Conservation (phyloP, 2,797 vertebrate genomes). For the Heliangelus exortis region DNA sequence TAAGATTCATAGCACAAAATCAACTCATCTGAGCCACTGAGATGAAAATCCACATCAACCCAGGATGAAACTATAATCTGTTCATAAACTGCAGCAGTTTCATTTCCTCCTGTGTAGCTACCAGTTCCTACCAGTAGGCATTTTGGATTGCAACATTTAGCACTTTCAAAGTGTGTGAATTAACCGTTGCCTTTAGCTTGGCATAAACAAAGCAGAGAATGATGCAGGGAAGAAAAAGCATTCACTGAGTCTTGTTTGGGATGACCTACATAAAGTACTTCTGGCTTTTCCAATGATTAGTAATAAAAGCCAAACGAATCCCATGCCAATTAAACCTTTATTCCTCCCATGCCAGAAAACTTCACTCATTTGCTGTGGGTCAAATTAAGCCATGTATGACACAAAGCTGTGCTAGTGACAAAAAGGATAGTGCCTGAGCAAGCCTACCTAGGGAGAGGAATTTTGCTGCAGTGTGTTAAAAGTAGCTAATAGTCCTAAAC, state of each 20-base stretch:
- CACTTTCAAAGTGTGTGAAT: background rate
- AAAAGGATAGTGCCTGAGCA: background rate
- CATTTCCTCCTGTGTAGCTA: background rate
- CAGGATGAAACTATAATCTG: background rate
- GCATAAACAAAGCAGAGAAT: constrained; percentile 43
- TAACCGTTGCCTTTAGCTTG: constrained; percentile 25
- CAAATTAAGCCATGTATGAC: background rate
- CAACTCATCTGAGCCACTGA: background rate
- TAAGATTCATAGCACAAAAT: constrained; percentile 10
- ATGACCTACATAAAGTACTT: constrained; percentile 43
- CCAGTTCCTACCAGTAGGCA: constrained; percentile 20
- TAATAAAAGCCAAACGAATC: constrained; percentile 40
- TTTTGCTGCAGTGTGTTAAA: background rate
- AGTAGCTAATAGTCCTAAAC: background rate
- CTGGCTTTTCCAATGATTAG: background rate
- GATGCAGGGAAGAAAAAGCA: constrained; percentile 15
- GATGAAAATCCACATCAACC: background rate
- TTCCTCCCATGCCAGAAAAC: background rate
- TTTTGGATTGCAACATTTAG: constrained; percentile 10
- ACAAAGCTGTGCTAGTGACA: constrained; percentile 7
- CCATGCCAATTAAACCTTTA: background rate
- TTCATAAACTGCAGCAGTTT: constrained; percentile 23
- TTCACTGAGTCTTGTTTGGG: background rate
- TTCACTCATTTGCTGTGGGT: background rate
- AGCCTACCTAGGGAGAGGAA: background rate